phyloP scores from a whole-genome alignment of 2,888 invertebrate species.

The Acronicta psi region DNA sequence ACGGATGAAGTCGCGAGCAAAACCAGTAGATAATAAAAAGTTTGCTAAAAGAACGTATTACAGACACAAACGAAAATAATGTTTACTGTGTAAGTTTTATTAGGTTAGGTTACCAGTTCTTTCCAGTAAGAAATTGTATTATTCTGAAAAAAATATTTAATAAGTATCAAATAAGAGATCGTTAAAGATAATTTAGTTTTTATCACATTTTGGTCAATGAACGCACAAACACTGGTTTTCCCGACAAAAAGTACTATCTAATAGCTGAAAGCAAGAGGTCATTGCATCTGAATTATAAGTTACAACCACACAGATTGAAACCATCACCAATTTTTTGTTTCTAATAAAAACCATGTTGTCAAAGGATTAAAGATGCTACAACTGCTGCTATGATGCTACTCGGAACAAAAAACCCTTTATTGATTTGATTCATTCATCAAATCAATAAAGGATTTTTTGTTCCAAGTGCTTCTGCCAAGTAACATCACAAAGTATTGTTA shows the following conservation, averaged over 20 bases:
- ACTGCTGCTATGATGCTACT: too few species aligned
- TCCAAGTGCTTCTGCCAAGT: background rate
- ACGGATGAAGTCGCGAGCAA: too few species aligned
- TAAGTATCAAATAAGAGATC: too few species aligned
- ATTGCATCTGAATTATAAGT: background rate
- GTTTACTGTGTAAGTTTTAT: too few species aligned
- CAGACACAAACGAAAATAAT: too few species aligned
- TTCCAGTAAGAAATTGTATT: too few species aligned
- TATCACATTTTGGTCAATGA: background rate
- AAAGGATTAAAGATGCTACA: too few species aligned
- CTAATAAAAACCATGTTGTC: background rate
- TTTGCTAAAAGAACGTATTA: too few species aligned
- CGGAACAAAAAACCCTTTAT: too few species aligned
- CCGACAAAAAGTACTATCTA: background rate
- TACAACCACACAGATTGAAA: background rate
- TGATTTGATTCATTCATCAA: too few species aligned
- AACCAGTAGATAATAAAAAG: too few species aligned
- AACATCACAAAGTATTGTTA: background rate
- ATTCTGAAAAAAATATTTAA: background rate
- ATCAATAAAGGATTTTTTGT: slow-evolving; percentile 1
- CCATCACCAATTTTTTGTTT: background rate
- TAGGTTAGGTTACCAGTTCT: too few species aligned
- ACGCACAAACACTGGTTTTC: background rate
- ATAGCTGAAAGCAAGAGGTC: slow-evolving; percentile 1
- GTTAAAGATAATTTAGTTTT: background rate